Conservation (phyloP, 2,888 invertebrate genomes). For the Papilio elwesi region DNA sequence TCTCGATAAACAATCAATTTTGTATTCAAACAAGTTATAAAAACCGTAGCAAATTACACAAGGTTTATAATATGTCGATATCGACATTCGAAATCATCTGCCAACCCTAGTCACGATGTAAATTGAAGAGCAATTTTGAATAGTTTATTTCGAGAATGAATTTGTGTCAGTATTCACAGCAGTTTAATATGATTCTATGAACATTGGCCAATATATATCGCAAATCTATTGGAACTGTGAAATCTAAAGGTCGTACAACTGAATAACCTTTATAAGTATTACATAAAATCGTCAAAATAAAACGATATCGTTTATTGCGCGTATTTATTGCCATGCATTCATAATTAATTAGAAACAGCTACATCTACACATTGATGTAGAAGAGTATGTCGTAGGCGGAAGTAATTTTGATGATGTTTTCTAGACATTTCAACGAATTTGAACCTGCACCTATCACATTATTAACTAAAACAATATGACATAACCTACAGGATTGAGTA, state of each 20-base stretch:
- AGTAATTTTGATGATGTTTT: conserved; percentile 21
- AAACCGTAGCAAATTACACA: too few relatives aligned
- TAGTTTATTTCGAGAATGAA: conserved; percentile 35
- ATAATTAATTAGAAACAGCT: conserved; percentile 28
- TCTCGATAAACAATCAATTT: not conserved
- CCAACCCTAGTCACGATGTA: conserved; percentile 23
- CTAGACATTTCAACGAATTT: not conserved
- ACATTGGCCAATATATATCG: conserved; percentile 31
- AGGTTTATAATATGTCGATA: not conserved
- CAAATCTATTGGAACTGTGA: conserved; percentile 7
- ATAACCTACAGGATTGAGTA: not conserved
- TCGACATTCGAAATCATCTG: conserved; percentile 1
- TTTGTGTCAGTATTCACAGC: conserved; percentile 24
- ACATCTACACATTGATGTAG: conserved; percentile 27
- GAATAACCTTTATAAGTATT: not conserved
- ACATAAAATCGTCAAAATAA: not conserved
- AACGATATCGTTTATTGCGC: conserved; percentile 14
- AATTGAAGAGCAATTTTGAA: conserved; percentile 32
- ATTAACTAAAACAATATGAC: conserved; percentile 9
- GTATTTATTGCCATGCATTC: conserved; percentile 33
- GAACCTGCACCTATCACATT: not conserved
- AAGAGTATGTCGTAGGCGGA: conserved; percentile 15
- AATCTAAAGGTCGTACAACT: not conserved
- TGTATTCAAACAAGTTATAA: too few relatives aligned
- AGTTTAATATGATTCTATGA: conserved; percentile 25